Base-by-base conservation (phyloP, 2,888 invertebrate genomes). In the Habroteleia sp. region DNA sequence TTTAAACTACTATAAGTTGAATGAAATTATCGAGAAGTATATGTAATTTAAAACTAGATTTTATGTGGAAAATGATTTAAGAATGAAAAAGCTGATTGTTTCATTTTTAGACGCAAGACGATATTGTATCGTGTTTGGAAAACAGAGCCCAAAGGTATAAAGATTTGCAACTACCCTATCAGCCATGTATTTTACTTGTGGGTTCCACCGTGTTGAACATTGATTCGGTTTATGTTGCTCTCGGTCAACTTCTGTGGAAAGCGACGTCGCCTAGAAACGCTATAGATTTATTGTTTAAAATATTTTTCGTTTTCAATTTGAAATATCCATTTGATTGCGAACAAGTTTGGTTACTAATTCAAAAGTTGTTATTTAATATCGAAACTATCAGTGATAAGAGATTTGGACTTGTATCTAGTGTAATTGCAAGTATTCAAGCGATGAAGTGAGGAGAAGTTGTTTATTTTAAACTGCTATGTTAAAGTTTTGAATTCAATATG, bases 291-390 rank as follows among this genome's bases (percentile, higher is more conserved):
- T 17, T 71, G 5, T 73, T 74, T 8, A 73, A 71, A 10, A 37
- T 66, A 6, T 77, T 74, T 5, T 48, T 60, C 10, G 66, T 42
- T 4, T 62, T 74, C 6, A 71, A 71, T 44, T 35, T 71, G 2
- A 66, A 66, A 17, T 77, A 77, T 23, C 77, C 74, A 2, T 66
- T 66, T 17, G 74, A 77, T 20, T 74, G 74, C 11, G 71, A 77
- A 41, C 66, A 74, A 50, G 62, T 77, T 1, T 77, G 77, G 77
- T 6, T 77, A 25, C 29, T 77, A 0, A 58, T 77, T 3, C 77
- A 77, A 44, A 66, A 72, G 27, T 42, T 52, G 25, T 8, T 77
- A 10, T 74, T 29, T 25, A 54, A 71, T 31, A 77, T 77, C 11
- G 52, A 74, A 35, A 72, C 63, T 5, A 33, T 44, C 23, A 52